Evolutionary conservation across 1,140 invertebrate species (phyloP).

Genomic region (Oedothorax gibbosus): DNA sequence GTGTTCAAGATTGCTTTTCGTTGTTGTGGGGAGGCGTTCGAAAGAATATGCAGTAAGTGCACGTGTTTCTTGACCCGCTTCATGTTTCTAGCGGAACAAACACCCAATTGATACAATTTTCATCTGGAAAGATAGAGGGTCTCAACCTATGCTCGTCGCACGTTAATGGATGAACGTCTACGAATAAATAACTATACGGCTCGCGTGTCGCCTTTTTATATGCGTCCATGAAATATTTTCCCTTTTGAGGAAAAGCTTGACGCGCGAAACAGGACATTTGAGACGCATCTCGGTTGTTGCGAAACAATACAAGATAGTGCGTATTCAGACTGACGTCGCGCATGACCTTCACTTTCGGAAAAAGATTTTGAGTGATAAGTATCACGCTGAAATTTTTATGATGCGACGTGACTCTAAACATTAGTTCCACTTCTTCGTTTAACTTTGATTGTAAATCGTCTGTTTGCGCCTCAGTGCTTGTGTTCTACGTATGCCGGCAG

Average conservation of each 20-base stretch:
- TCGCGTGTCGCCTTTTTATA: not conserved
- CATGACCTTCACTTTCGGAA: not conserved
- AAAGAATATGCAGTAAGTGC: too few species aligned
- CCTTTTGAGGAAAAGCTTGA: not conserved
- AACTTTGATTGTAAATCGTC: not conserved
- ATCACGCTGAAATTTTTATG: constrained; percentile 19
- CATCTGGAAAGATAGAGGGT: too few species aligned
- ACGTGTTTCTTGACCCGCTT: too few species aligned
- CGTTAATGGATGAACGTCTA: not conserved
- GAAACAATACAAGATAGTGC: not conserved
- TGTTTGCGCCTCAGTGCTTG: too few species aligned
- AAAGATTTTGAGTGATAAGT: not conserved
- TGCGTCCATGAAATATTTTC: not conserved
- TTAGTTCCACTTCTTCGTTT: not conserved
- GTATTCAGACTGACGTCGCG: not conserved
- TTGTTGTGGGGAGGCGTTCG: too few species aligned
- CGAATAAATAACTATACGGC: not conserved
- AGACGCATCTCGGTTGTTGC: not conserved
- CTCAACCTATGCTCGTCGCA: too few species aligned
- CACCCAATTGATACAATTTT: too few species aligned
- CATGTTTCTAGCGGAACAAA: too few species aligned
- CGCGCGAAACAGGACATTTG: not conserved
- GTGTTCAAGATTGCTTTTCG: not conserved
- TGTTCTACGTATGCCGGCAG: too few species aligned
- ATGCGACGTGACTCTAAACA: not conserved